phyloP scores from a whole-genome alignment of 2,888 invertebrate genomes.

The Pachydiplax longipennis region DNA sequence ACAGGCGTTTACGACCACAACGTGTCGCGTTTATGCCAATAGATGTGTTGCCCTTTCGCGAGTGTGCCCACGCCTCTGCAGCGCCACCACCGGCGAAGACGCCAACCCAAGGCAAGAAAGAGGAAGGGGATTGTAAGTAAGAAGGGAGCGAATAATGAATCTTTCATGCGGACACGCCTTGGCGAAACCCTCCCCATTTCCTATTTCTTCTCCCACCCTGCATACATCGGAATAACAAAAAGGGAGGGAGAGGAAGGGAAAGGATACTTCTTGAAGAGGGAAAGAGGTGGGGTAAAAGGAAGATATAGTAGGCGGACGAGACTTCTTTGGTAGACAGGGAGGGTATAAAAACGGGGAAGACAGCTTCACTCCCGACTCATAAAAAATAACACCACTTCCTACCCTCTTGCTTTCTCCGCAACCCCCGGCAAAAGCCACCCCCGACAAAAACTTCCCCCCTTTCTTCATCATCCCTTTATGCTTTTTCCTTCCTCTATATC shows the following conservation, averaged over 20 bases:
- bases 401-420: background rate
- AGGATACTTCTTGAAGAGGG: background rate
- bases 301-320: background rate
- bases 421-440: background rate
- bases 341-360: constrained; percentile 20
- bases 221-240: background rate
- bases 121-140: background rate
- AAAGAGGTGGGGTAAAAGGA: background rate
- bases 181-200: background rate
- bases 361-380: constrained; percentile 18
- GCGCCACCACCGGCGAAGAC: background rate
- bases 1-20: background rate
- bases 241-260: background rate
- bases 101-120: background rate
- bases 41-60: background rate
- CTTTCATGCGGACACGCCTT: constrained; percentile 21
- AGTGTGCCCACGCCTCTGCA: background rate
- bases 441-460: background rate
- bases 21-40: background rate
- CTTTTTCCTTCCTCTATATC: background rate
- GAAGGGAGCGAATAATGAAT: constrained; percentile 32
- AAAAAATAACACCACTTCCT: constrained; percentile 33
- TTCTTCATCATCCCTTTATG: background rate
- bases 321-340: background rate
- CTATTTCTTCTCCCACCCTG: background rate